Conservation (phyloP, 30 jellyfish, hydroid and myxozoan species). For the Sanderia malayensis region DNA sequence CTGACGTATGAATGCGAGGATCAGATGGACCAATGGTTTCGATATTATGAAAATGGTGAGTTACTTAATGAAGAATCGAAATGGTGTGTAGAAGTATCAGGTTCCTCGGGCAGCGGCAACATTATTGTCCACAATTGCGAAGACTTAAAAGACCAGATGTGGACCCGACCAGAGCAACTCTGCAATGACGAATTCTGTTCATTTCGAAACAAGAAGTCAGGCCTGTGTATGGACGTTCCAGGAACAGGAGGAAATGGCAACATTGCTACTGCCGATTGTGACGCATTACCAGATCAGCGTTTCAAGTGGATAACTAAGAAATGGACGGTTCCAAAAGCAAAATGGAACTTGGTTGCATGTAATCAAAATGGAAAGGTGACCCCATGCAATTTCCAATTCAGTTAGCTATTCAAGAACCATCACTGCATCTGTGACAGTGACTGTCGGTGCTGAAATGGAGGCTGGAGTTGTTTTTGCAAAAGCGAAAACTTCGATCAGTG, state of each 20-base stretch:
- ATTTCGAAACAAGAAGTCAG: no score
- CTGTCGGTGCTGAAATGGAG: not conserved
- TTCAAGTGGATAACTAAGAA: not conserved
- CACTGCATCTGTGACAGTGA: not conserved
- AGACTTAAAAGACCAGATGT: no score
- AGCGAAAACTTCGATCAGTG: not conserved
- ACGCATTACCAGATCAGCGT: conserved; percentile 3
- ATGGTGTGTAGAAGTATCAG: no score
- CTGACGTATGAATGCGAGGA: no score
- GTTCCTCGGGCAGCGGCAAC: no score
- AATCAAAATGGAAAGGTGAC: not conserved
- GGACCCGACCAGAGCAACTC: no score
- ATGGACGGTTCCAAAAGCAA: conserved; percentile 9
- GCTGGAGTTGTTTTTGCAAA: not conserved
- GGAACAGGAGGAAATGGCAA: not conserved
- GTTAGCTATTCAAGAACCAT: not conserved
- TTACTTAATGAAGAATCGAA: no score
- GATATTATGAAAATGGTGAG: no score
- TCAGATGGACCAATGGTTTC: no score
- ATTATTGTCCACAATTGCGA: no score
- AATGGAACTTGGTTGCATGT: not conserved
- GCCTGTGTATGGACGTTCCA: conserved; percentile 4
- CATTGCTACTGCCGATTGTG: not conserved
- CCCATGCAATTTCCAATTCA: not conserved
- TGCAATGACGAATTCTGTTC: no score